Evolutionary conservation across 2,797 vertebrate genomes (phyloP).

Genomic region (Muscicapa comitata): DNA sequence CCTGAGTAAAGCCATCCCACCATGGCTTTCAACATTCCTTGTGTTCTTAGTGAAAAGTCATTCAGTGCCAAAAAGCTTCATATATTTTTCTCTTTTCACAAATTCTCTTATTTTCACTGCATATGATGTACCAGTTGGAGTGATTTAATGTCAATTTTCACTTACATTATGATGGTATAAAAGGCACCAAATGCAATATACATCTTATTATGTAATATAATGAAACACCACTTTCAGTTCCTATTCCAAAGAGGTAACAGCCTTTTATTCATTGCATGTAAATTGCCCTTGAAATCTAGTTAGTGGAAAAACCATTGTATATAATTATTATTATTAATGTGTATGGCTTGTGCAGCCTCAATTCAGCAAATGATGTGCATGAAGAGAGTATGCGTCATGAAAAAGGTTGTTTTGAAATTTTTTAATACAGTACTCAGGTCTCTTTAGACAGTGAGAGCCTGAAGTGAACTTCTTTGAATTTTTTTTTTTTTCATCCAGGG

Average conservation of each 20-base stretch:
- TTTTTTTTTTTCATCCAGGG: background rate
- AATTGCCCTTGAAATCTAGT: constrained; percentile 39
- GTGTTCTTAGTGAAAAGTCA: background rate
- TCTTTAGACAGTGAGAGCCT: background rate
- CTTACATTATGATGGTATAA: constrained; percentile 22
- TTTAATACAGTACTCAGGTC: background rate
- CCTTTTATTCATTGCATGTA: constrained; percentile 3
- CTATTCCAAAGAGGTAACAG: background rate
- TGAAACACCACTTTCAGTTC: constrained; percentile 12
- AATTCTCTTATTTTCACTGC: background rate
- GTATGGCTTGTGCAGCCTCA: background rate
- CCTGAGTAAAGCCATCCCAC: background rate
- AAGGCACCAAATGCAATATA: constrained; percentile 26
- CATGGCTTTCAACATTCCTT: background rate
- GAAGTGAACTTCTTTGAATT: background rate
- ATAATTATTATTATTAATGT: constrained; percentile 14
- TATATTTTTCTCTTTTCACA: background rate
- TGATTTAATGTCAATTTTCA: constrained; percentile 43
- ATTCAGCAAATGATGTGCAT: background rate
- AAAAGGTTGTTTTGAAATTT: background rate
- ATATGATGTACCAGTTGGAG: constrained; percentile 11
- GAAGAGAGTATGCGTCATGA: background rate
- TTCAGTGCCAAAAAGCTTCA: background rate
- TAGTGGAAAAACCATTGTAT: constrained; percentile 21
- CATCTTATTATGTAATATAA: constrained; percentile 5